Base-by-base conservation (phyloP, 2,888 invertebrate genomes). In the Polietes domitor region DNA sequence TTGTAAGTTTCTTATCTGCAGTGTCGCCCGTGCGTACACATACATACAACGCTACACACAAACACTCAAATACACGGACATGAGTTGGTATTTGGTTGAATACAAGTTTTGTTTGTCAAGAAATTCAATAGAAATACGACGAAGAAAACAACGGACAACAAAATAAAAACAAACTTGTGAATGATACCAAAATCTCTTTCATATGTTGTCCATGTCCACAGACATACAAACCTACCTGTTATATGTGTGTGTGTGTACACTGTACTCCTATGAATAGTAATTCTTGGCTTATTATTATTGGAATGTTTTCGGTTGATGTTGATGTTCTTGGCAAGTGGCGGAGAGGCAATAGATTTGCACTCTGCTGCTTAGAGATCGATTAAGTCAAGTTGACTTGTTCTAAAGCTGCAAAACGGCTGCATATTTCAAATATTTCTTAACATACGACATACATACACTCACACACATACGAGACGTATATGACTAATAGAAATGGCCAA, bases 81-180 rank as follows among this genome's bases (percentile, higher is more conserved):
- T 9, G 47, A 58, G 19, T 26, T 58, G 58, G n/a, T n/a, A n/a
- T n/a, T n/a, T n/a, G n/a, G n/a, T 15, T 58, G 24, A 12, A 12
- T 58, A 58, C 58, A 58, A 58, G 68, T 68, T 41, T 68, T 21
- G 17, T 17, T 41, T 68, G 68, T 24, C 37, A 68, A 68, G 19
- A 68, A 68, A 43, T 68, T 68, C 43, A 43, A 24, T 68, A 10
- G 41, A 68, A 58, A 58, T 58, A 58, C 26, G 15, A 26, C 26
- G 6, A 58, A 58, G 24, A 24, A 15, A 58, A 58, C 21, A 68
- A 21, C 41, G 19, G 61, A 61, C 28, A 61, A n/a, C 15, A n/a
- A 43, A 68, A 68, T 41, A 68, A 68, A 55, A 73, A 55, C 72
- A 73, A 73, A 73, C 72, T 73, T 58, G 58, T 58, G 55, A 73